A percentile compares a stretch with the other conserved stretches of the same genome.
Conservation (phyloP, 64 coral and sea anemone genomes). For the Acropora yongei region DNA sequence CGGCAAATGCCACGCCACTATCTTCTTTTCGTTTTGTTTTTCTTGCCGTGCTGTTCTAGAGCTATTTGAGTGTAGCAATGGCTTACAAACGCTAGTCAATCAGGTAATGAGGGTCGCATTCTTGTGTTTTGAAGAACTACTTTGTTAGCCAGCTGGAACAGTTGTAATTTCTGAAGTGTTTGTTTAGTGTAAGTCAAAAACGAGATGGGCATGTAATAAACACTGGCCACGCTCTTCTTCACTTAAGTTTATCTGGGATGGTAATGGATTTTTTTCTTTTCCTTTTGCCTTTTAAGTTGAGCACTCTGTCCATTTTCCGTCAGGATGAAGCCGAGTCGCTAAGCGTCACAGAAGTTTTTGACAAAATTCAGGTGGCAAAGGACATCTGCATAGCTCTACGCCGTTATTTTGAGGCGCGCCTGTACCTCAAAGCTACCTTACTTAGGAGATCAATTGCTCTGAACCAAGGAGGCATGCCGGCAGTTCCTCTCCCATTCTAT, state of each 20-base stretch:
- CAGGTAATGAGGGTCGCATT: conserved; percentile 20
- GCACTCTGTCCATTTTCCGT: conserved; percentile 87
- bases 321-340: conserved; percentile 86
- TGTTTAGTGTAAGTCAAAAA: no score
- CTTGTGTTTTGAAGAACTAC: no score
- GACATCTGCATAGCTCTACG: conserved; percentile 86
- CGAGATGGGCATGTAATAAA: no score
- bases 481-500: conserved; percentile 76
- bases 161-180: no score
- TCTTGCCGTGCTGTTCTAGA: conserved; percentile 89
- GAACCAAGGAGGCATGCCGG: conserved; percentile 57
- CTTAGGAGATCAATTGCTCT: conserved; percentile 79
- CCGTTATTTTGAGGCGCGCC: conserved; percentile 92
- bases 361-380: conserved; percentile 82
- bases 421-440: conserved; percentile 70
- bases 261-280: not conserved
- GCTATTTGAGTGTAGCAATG: conserved; percentile 87
- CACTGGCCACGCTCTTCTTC: no score
- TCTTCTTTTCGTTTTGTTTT: conserved; percentile 87
- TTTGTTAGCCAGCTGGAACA: no score
- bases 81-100: conserved; percentile 87
- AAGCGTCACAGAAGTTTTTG: conserved; percentile 89
- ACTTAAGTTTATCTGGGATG: no score
- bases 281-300: conserved; percentile 63
- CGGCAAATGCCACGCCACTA: conserved; percentile 86